phyloP scores from a whole-genome alignment of 2,888 invertebrate genomes.

The Diarsia brunnea region DNA sequence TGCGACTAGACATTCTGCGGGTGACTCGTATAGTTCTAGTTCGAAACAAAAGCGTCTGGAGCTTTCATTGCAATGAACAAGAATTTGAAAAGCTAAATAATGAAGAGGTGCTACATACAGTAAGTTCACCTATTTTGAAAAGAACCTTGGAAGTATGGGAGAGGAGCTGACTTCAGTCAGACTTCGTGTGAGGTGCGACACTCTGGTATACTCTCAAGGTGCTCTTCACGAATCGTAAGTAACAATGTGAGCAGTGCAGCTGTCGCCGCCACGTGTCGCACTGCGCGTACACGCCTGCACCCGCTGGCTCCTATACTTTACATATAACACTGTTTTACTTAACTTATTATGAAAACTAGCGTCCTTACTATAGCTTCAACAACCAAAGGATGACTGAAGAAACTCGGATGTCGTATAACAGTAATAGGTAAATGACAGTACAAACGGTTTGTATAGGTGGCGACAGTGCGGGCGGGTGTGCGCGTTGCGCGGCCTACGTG shows the following conservation, averaged over 20 bases:
- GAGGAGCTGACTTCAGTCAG: neutral
- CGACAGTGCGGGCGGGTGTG: neutral
- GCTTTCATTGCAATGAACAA: conserved; percentile 38
- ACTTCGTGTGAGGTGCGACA: neutral
- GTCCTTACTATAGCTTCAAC: conserved; percentile 32
- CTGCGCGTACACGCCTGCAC: conserved; percentile 16
- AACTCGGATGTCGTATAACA: neutral
- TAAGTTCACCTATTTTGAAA: conserved; percentile 26
- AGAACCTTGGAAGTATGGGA: conserved; percentile 28
- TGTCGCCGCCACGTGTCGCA: neutral
- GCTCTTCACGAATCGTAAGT: neutral
- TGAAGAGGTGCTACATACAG: conserved; percentile 22
- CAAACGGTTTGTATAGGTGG: neutral
- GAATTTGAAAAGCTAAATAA: conserved; percentile 40
- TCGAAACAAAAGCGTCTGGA: conserved; percentile 28
- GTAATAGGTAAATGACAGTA: conserved; percentile 14
- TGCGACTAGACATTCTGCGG: conserved; percentile 69
- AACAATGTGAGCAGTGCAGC: neutral
- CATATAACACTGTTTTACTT: conserved; percentile 20
- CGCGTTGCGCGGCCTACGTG: conserved; percentile 72
- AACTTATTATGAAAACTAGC: conserved; percentile 46
- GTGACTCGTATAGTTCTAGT: conserved; percentile 31
- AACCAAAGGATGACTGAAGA: conserved; percentile 21
- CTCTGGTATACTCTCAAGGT: neutral
- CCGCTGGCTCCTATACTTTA: conserved; percentile 12